Evolutionary conservation across 2,113 vertebrate species (phyloP), one percentile per base, ranked within the genome.

Genomic region (Tylochromis polylepis): DNA sequence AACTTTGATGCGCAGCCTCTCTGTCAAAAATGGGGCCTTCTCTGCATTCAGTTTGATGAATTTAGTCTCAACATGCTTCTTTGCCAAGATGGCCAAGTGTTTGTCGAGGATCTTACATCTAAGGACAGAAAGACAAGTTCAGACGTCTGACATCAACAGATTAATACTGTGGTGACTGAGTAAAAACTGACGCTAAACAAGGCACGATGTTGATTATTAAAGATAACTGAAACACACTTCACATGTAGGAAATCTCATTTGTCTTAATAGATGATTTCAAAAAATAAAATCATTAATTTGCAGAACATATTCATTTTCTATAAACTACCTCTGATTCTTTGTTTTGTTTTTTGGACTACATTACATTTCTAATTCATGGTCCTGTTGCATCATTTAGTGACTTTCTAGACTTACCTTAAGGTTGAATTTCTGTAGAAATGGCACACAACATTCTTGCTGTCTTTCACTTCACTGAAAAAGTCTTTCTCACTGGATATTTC

Each of bases 31-130:
- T 18, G 98, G 99, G 27, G 99, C 97, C 87, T 99, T 99, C 93
- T 99, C 98, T 88, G 96, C 98, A 87, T 99, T 98, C 93, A 99
- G 92, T 91, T 98, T 99, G 94, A 99, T 94, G 95, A 99, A 99
- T 92, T 99, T 99, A 80, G 99, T 99, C 93, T 99, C 98, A 15
- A 99, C 72, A 3, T 99, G 99, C 88, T 99, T 99, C 95, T 98
- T 99, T 77, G 98, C 97, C 95, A 99, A 38, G 59, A 96, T 88
- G 49, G 93, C 90, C 95, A 99, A 94, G 90, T 99, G 99, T 92
- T 97, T 98, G 95, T 99, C 99, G 80, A 99, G 31, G 95, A 99
- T 98, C 95, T 98, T 97, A 85, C 98, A 99, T 92, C 99, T 99
- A 83, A 9, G 75, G 20, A 86, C 56, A 77, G 6, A 82, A 75